Conservation (phyloP, 2,888 invertebrate genomes). For the Drosophila neoperkinsi region DNA sequence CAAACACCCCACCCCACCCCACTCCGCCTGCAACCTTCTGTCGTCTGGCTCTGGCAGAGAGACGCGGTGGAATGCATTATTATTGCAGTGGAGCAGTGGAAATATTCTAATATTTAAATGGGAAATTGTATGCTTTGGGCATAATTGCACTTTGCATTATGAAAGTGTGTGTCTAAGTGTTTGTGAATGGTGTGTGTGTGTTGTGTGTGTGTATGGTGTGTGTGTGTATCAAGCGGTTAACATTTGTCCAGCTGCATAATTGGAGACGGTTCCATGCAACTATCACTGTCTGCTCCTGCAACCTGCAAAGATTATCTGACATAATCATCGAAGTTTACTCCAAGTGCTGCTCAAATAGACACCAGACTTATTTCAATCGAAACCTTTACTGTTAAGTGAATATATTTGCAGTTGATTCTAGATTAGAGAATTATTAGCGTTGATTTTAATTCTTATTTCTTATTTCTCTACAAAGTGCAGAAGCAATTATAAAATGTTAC, state of each 20-base stretch:
- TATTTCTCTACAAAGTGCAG: too few species aligned
- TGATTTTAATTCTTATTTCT: not conserved
- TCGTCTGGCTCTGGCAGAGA: slow-evolving; percentile 26
- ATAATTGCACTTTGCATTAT: slow-evolving; percentile 60
- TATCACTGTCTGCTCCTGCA: slow-evolving; percentile 1
- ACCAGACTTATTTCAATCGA: not conserved
- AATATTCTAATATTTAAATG: slow-evolving; percentile 77
- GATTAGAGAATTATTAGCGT: not conserved
- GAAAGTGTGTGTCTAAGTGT: slow-evolving; percentile 5
- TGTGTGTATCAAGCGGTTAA: slow-evolving; percentile 16
- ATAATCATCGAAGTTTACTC: slow-evolving; percentile 3
- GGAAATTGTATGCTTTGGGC: slow-evolving; percentile 61
- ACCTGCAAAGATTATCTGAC: slow-evolving; percentile 1
- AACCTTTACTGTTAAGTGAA: not conserved
- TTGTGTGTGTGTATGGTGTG: not conserved
- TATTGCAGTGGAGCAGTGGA: slow-evolving; percentile 33
- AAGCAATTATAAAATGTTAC: too few species aligned
- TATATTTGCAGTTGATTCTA: not conserved
- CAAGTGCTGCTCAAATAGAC: not conserved
- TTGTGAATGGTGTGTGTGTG: not conserved
- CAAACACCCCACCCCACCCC: not conserved
- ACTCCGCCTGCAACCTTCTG: not conserved
- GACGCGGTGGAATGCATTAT: slow-evolving; percentile 40
- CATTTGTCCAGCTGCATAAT: slow-evolving; percentile 47
- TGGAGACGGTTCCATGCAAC: slow-evolving; percentile 9